Conservation (phyloP, 2,113 vertebrate species). For the Labeo rohita region DNA sequence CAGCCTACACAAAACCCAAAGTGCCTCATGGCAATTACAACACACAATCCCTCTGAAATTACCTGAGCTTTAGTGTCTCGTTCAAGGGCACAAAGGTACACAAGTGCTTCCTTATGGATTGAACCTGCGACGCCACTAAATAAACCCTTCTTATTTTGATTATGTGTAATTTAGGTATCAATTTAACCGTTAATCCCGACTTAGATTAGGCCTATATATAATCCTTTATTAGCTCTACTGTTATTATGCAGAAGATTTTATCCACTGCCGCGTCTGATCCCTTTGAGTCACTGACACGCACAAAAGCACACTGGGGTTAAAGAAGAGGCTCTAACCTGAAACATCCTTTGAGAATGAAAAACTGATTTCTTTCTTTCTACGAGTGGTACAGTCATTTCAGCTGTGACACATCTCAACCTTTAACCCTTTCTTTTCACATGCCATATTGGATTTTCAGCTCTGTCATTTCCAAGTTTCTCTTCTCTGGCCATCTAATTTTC, state of each 20-base stretch:
- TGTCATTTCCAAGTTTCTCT: neutral
- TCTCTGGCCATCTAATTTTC: neutral
- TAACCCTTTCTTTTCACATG: slow-evolving; percentile 24
- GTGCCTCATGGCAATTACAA: neutral
- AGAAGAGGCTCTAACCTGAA: neutral
- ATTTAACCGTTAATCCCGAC: neutral
- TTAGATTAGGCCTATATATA: neutral
- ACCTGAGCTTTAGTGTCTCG: neutral
- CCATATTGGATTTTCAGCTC: slow-evolving; percentile 20
- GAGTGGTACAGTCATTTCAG: neutral
- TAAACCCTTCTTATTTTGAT: neutral
- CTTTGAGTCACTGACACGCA: neutral
- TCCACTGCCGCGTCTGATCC: neutral
- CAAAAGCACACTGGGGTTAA: slow-evolving; percentile 24
- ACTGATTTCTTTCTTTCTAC: neutral
- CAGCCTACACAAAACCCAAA: neutral
- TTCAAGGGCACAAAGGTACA: neutral
- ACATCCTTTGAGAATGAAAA: slow-evolving; percentile 28
- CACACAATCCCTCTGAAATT: neutral
- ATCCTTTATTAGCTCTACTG: neutral
- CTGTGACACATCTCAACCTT: slow-evolving; percentile 16
- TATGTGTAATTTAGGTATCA: neutral
- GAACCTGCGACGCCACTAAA: neutral
- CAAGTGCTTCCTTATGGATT: neutral
- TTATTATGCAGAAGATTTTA: neutral